These are phyloP conservation scores for Drosophila limbata DNA, from an alignment of 2,888 invertebrate species.

Conservation along the genomic window DNA sequence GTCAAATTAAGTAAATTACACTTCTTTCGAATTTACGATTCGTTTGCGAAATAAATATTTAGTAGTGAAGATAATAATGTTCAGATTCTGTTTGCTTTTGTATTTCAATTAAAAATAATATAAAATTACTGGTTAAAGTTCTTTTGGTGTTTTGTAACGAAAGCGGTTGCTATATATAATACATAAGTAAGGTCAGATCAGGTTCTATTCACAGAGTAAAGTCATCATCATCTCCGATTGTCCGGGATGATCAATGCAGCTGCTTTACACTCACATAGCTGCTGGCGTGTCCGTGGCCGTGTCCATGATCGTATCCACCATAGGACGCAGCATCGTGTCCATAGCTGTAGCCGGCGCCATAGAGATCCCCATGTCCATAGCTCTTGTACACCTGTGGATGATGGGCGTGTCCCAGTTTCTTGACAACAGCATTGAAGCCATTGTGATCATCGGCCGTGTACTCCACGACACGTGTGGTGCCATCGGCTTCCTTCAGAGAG, in stretches of 20 bases:
- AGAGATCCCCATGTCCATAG: conserved; percentile 55
- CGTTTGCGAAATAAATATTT: background rate
- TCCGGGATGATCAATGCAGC: conserved; percentile 48
- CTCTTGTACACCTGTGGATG: conserved; percentile 79
- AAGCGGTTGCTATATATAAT: conserved; percentile 18
- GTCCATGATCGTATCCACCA: conserved; percentile 44
- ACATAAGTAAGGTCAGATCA: conserved; percentile 32
- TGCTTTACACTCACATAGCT: conserved; percentile 82
- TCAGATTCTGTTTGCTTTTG: background rate
- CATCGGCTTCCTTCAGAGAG: conserved; percentile 86
- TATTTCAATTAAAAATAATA: conserved; percentile 23
- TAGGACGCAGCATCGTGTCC: conserved; percentile 56
- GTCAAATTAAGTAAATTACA: background rate
- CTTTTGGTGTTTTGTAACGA: conserved; percentile 25
- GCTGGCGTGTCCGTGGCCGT: conserved; percentile 75
- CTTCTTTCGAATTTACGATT: background rate
- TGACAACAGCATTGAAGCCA: conserved; percentile 86
- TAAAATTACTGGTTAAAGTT: conserved; percentile 33
- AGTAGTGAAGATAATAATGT: background rate
- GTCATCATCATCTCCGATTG: background rate
- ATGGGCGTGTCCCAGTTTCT: conserved; percentile 85
- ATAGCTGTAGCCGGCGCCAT: conserved; percentile 63
- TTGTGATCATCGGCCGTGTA: conserved; percentile 86
- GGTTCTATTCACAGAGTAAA: conserved; percentile 13
- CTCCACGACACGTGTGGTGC: conserved; percentile 86